phyloP scores from a whole-genome alignment of 2,113 vertebrate species.

The Sinocyclocheilus rhinocerous region DNA sequence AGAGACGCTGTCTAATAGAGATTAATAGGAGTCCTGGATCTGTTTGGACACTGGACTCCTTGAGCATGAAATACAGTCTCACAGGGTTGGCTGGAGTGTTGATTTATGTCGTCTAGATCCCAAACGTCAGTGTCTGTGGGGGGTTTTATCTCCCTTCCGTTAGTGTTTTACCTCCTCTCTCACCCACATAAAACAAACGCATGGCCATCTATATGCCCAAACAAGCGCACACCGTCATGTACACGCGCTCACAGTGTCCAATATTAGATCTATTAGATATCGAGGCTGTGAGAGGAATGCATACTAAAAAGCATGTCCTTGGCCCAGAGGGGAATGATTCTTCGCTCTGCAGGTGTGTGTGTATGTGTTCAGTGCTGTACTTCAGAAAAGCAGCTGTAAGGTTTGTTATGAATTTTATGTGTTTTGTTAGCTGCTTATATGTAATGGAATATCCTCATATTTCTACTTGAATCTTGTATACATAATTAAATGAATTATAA shows the following conservation, averaged over 20 bases:
- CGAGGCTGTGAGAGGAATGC: slow-evolving; percentile 8
- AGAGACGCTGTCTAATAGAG: slow-evolving; percentile 59
- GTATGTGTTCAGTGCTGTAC: slow-evolving; percentile 7
- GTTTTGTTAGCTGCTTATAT: not conserved
- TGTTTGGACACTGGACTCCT: slow-evolving; percentile 57
- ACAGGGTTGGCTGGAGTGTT: slow-evolving; percentile 57
- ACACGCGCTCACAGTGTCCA: slow-evolving; percentile 4
- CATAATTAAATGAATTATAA: not conserved
- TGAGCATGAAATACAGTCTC: slow-evolving; percentile 63
- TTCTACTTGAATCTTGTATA: not conserved
- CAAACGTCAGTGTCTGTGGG: slow-evolving; percentile 48
- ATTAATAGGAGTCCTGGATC: slow-evolving; percentile 59
- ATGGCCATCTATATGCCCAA: slow-evolving; percentile 20
- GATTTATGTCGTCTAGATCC: slow-evolving; percentile 58
- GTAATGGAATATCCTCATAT: not conserved
- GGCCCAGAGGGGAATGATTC: slow-evolving; percentile 31
- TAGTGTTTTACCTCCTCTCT: slow-evolving; percentile 48
- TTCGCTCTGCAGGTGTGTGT: slow-evolving; percentile 2
- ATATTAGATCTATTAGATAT: slow-evolving; percentile 45
- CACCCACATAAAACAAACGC: slow-evolving; percentile 44
- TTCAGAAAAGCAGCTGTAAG: not conserved
- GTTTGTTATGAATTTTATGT: not conserved
- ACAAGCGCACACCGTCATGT: slow-evolving; percentile 15
- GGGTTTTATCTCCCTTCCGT: slow-evolving; percentile 52
- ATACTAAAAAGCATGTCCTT: slow-evolving; percentile 45